phyloP scores from a whole-genome alignment of 2,113 vertebrate genomes.

The Hypanus sabinus region DNA sequence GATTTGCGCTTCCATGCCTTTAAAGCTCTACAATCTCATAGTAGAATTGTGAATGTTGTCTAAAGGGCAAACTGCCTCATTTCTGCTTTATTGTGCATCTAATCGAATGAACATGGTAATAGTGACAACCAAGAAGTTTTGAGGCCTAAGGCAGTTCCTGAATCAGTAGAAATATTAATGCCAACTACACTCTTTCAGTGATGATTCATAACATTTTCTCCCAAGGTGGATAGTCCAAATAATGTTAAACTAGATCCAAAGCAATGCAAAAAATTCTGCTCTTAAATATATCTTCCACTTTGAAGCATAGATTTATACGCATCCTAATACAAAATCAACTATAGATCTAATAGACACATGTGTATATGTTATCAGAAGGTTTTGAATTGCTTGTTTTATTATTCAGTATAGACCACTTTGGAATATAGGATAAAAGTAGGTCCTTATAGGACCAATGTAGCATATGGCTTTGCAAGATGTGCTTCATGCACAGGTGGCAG shows the following conservation, averaged over 20 bases:
- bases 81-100: neutral
- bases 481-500: neutral
- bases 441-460: no score
- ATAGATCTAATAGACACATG: neutral
- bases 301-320: neutral
- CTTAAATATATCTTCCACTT: neutral
- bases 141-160: neutral
- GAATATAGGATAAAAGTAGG: neutral
- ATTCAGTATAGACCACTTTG: neutral
- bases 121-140: neutral
- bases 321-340: neutral
- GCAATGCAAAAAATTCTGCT: neutral
- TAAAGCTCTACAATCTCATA: neutral
- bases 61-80: no score
- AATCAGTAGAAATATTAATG: neutral
- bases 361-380: neutral
- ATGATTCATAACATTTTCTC: neutral
- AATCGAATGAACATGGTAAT: neutral
- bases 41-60: neutral
- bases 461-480: slow-evolving; percentile 5
- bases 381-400: neutral
- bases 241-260: neutral
- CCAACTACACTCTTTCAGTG: neutral
- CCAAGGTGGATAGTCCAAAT: neutral
- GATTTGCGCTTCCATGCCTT: neutral